These are phyloP conservation scores for Flexamia atlantica DNA, from an alignment of 2,888 invertebrate genomes.

Conservation along the genomic window DNA sequence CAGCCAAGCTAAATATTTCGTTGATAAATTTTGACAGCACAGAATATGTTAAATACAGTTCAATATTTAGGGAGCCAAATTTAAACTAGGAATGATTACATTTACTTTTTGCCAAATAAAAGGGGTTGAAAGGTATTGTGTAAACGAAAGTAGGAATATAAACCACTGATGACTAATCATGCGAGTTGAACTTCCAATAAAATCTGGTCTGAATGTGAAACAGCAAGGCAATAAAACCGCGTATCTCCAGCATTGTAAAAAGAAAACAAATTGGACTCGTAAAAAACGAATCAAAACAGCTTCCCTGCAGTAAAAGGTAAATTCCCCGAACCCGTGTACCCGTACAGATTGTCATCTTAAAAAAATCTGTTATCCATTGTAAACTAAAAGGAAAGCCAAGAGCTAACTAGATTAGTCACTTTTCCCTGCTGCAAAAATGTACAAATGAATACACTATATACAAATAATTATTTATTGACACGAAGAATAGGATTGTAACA, in stretches of 20 bases:
- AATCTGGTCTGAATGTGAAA: conserved; percentile 38
- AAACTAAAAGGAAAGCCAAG: not conserved
- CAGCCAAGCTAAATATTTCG: too few species aligned
- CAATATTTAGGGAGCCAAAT: too few species aligned
- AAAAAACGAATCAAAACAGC: conserved; percentile 35
- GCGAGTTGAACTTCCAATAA: conserved; percentile 38
- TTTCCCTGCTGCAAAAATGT: too few species aligned
- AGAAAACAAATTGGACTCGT: conserved; percentile 45
- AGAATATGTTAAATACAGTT: too few species aligned
- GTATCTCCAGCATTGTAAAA: conserved; percentile 41
- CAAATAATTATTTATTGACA: too few species aligned
- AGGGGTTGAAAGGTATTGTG: too few species aligned
- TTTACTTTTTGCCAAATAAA: too few species aligned
- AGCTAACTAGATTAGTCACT: too few species aligned
- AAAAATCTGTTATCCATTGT: not conserved
- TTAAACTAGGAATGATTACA: too few species aligned
- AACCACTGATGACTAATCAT: conserved; percentile 40
- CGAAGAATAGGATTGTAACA: too few species aligned
- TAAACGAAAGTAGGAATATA: not conserved
- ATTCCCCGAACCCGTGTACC: conserved; percentile 30
- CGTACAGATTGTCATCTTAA: conserved; percentile 3
- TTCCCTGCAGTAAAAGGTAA: conserved; percentile 38
- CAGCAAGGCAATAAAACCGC: conserved; percentile 25
- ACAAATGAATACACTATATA: too few species aligned
- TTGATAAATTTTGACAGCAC: too few species aligned